Evolutionary conservation across 2,888 invertebrate species (phyloP).

Genomic region (Schrankia costaestrigalis): DNA sequence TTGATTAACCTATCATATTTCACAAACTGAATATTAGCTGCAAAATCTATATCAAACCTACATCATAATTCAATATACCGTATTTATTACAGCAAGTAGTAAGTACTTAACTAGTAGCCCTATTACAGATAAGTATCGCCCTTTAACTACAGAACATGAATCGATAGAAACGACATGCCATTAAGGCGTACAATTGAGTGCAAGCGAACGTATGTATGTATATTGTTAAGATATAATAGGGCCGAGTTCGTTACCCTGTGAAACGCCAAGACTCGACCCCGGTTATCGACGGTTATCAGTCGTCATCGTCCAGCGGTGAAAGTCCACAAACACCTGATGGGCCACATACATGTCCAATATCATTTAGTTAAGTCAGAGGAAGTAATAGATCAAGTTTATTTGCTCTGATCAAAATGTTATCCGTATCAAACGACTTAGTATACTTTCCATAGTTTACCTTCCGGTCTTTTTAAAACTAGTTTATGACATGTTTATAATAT

Average conservation of each 20-base stretch:
- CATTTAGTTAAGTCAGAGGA: constrained; percentile 15
- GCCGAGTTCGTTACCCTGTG: constrained; percentile 59
- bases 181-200: constrained; percentile 39
- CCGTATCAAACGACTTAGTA: constrained; percentile 9
- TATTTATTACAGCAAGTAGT: constrained; percentile 12
- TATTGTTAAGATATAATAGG: constrained; percentile 36
- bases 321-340: constrained; percentile 46
- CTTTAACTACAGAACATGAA: constrained; percentile 31
- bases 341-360: constrained; percentile 17
- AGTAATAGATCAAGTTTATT: constrained; percentile 22
- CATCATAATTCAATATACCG: constrained; percentile 8
- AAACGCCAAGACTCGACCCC: constrained; percentile 44
- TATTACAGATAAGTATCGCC: constrained; percentile 30
- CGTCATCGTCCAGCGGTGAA: constrained; percentile 44
- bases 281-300: constrained; percentile 56
- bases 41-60: background rate
- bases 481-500: no score
- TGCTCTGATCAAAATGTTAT: constrained; percentile 9
- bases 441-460: constrained; percentile 5
- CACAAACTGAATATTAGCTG: no score
- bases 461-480: constrained; percentile 15
- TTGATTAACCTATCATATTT: no score
- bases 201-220: constrained; percentile 28
- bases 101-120: constrained; percentile 23
- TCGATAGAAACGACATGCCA: constrained; percentile 44